Evolutionary conservation across 2,797 vertebrate species (phyloP).

Genomic region (Tragopan temminckii): DNA sequence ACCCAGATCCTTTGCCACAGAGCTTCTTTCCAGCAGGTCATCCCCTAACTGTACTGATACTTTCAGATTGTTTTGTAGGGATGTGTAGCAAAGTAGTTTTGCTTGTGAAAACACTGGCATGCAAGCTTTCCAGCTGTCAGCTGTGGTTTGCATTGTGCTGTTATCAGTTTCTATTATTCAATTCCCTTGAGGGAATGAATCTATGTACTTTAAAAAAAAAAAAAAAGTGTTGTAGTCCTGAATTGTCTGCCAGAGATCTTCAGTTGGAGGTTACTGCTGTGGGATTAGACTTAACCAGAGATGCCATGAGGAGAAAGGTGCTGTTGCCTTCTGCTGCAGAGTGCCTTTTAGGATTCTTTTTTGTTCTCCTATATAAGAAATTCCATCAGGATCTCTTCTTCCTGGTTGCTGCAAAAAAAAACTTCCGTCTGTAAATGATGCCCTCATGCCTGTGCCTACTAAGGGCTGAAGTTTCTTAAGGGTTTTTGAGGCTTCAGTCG

Average conservation of each 20-base stretch:
- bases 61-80: background rate
- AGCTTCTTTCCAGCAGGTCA: no score
- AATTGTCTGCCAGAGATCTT: background rate
- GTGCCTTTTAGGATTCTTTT: background rate
- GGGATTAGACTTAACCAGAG: background rate
- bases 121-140: background rate
- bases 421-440: background rate
- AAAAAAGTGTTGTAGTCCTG: background rate
- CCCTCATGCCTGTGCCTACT: background rate
- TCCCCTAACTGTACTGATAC: background rate
- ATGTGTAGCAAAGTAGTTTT: background rate
- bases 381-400: background rate
- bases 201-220: background rate
- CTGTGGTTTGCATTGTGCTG: background rate
- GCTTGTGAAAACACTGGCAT: background rate
- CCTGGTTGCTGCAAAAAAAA: background rate
- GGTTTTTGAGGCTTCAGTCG: background rate
- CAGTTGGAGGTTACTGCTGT: background rate
- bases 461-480: background rate
- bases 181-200: background rate
- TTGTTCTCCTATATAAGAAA: background rate
- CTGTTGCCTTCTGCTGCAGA: background rate
- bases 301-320: background rate
- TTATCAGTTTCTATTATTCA: background rate
- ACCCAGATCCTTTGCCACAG: no score